A percentile compares a stretch with the other conserved stretches of the same genome.
These are phyloP conservation scores for Corvus hawaiiensis DNA, from an alignment of 2,113 vertebrate species.

Conservation along the genomic window DNA sequence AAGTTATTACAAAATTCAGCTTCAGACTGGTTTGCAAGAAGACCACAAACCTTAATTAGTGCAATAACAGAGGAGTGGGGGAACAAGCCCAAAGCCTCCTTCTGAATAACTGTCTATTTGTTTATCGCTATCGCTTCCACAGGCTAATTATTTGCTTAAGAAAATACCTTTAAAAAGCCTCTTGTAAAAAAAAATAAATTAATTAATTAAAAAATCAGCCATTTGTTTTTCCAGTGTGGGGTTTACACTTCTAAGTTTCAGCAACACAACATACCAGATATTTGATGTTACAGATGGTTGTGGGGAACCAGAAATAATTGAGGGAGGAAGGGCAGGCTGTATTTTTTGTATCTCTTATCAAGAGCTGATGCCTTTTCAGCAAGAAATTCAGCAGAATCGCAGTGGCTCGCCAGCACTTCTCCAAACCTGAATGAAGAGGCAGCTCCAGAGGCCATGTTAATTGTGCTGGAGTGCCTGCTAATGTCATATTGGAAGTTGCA, in stretches of 20 bases:
- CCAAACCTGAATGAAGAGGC: constrained; percentile 50
- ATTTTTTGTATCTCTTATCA: constrained; percentile 54
- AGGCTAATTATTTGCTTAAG: constrained; percentile 19
- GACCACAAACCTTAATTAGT: not conserved
- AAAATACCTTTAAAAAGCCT: constrained; percentile 43
- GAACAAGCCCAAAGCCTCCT: not conserved
- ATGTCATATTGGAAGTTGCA: not conserved
- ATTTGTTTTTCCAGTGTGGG: constrained; percentile 49
- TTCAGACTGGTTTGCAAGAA: not conserved
- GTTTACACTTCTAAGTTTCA: constrained; percentile 45
- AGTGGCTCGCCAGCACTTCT: constrained; percentile 42
- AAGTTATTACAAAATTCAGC: not conserved
- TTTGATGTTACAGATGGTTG: constrained; percentile 52
- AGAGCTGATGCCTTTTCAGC: constrained; percentile 46
- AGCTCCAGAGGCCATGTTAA: constrained; percentile 1
- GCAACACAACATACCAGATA: constrained; percentile 53
- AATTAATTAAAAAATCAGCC: not conserved
- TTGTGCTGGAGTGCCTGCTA: not conserved
- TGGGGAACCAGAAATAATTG: constrained; percentile 66
- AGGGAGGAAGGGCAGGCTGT: constrained; percentile 66
- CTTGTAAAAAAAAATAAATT: not conserved
- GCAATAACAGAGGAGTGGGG: not conserved
- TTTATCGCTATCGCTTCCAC: constrained; percentile 23
- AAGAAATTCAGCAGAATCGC: constrained; percentile 58
- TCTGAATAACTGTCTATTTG: constrained; percentile 14